A percentile compares a stretch with the other conserved stretches of the same genome.
Evolutionary conservation across 2,797 vertebrate genomes (phyloP).

Genomic region (Platyrinchus mystaceus): DNA sequence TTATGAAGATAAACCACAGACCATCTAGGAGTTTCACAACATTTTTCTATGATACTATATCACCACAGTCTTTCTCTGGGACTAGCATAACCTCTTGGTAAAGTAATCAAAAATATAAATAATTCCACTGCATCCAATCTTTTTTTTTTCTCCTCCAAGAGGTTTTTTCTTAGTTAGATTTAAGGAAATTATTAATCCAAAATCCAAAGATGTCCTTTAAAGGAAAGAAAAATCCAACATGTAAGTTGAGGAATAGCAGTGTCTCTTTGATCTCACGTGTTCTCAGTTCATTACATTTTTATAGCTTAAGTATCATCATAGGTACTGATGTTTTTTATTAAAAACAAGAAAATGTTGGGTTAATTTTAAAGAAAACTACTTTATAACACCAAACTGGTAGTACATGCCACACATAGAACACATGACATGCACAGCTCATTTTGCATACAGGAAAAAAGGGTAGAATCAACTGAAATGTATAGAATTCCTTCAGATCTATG

Average conservation of each 20-base stretch:
- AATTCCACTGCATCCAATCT: not conserved
- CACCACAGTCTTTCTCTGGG: not conserved
- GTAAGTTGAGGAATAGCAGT: not conserved
- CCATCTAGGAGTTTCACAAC: not conserved
- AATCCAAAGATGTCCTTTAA: not conserved
- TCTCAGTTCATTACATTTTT: not conserved
- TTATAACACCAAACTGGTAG: not conserved
- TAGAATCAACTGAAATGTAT: not conserved
- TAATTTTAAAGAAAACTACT: not conserved
- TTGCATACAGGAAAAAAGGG: not conserved
- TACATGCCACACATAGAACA: not conserved
- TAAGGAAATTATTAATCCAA: not conserved
- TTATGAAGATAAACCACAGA: constrained; percentile 4
- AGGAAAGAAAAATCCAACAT: not conserved
- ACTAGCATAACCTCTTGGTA: not conserved
- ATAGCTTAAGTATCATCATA: not conserved
- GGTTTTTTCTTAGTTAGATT: not conserved
- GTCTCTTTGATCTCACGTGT: not conserved
- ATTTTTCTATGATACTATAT: not conserved
- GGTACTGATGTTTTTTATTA: not conserved
- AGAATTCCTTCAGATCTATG: not conserved
- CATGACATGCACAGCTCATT: not conserved
- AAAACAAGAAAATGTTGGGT: not conserved
- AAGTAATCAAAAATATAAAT: not conserved
- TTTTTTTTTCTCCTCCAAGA: not conserved